phyloP scores from a whole-genome alignment of 2,797 vertebrate genomes.

The Channallabes apus region DNA sequence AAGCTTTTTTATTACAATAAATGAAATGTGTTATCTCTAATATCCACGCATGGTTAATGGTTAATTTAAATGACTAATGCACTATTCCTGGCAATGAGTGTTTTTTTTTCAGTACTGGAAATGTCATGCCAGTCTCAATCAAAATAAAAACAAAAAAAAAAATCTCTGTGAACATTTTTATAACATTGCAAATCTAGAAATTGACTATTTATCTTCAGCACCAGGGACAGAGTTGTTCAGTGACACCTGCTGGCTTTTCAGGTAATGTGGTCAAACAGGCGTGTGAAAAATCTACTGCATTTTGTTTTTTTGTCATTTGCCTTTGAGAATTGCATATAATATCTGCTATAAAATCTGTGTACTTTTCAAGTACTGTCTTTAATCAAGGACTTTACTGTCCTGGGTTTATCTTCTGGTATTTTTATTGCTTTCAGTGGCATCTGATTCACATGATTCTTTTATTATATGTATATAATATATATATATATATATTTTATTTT shows the following conservation, averaged over 20 bases:
- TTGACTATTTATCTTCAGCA: background rate
- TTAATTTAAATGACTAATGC: background rate
- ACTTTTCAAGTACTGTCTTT: background rate
- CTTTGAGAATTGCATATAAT: background rate
- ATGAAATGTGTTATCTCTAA: background rate
- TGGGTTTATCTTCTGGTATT: background rate
- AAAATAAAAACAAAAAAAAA: background rate
- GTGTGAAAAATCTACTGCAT: background rate
- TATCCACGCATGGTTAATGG: background rate
- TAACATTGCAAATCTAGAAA: background rate
- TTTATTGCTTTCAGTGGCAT: background rate
- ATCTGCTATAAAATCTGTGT: background rate
- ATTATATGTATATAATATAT: no score
- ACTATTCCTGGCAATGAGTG: background rate
- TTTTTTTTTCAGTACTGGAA: background rate
- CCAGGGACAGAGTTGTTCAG: background rate
- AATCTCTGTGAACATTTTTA: background rate
- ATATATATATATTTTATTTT: no score
- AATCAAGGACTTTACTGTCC: background rate
- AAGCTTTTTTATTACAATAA: background rate
- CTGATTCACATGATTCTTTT: no score
- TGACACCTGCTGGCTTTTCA: constrained; percentile 27
- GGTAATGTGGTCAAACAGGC: background rate
- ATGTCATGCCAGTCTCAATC: background rate
- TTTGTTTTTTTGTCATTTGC: background rate